A percentile compares a stretch with the other conserved stretches of the same genome.
phyloP scores from a whole-genome alignment of 2,113 vertebrate genomes.

The Cavia aperea region DNA sequence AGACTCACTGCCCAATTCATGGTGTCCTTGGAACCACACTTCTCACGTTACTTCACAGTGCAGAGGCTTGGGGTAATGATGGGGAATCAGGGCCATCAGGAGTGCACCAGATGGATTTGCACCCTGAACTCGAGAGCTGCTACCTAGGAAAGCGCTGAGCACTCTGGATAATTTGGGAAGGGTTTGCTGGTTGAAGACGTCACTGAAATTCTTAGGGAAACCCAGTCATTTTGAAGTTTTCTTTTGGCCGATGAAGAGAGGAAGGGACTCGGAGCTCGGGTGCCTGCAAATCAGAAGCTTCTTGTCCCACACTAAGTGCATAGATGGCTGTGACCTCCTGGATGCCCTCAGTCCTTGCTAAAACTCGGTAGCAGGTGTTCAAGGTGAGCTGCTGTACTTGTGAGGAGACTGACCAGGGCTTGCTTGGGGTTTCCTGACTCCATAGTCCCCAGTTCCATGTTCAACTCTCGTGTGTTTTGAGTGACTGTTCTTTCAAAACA shows the following conservation, averaged over 20 bases:
- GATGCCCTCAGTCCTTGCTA: background rate
- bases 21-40: constrained; percentile 64
- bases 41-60: constrained; percentile 71
- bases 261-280: background rate
- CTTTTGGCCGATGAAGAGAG: background rate
- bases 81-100: constrained; percentile 67
- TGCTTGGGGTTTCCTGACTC: background rate
- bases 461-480: background rate
- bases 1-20: constrained; percentile 61
- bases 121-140: constrained; percentile 74
- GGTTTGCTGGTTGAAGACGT: constrained; percentile 59
- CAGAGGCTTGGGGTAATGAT: constrained; percentile 69
- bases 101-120: constrained; percentile 77
- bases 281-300: background rate
- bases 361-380: background rate
- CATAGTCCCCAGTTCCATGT: background rate
- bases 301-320: background rate
- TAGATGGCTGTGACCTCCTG: background rate
- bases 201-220: constrained; percentile 22
- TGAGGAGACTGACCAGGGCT: background rate
- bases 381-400: background rate
- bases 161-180: constrained; percentile 76
- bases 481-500: constrained; percentile 17
- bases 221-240: background rate
- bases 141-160: constrained; percentile 69